Base-by-base conservation (phyloP, 1,140 invertebrate species). In the Steinernema khuongi region DNA sequence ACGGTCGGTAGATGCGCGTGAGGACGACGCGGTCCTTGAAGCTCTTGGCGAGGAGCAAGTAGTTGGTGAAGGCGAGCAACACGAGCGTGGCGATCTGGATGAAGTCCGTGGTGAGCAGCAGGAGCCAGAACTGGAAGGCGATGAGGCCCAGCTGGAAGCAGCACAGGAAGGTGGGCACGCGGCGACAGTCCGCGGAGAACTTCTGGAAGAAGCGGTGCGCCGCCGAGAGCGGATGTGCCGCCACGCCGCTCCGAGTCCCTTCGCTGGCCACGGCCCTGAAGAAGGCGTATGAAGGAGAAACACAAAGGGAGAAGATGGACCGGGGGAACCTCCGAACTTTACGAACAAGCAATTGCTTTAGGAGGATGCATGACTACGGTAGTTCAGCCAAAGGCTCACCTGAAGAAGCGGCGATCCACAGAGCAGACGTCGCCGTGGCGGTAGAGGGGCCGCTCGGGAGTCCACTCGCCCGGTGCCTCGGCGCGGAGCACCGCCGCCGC, bases 41-140 rank as follows among this genome's bases (percentile, higher is more conserved):
- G 69, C 95, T 87, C 87, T 94, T 94, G 80, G 93, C 96, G 2
- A 97, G 88, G 0, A 93, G 91, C 79, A 93, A 92, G 86, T 94
- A 94, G 86, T 95, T 96, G 67, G 92, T 91, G 81, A 94, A 91
- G 11, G 95, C 88, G 29, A 96, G 87, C 32, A 94, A 87, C 17
- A 91, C 90, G 74, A 94, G 88, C 19, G 93, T 93, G 11, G 96
- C 82, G 31, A 95, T 90, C 84, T 94, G 91, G 86, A 95, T 92
- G 94, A 94, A 98, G 79, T 94, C 91, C 7, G 89, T 89, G 1
- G 90, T 90, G 60, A 91, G 89, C 76, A 92, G 88, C 0, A 97
- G 83, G 28, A 93, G 88, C 67, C 91, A 88, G 44, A 96, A 87
- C 86, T 96, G 91, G 22, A 91, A 87, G 0, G 90, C 85, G 18